These are phyloP conservation scores for Chloroceryle aenea DNA, from an alignment of 2,113 vertebrate species.

Conservation along the genomic window DNA sequence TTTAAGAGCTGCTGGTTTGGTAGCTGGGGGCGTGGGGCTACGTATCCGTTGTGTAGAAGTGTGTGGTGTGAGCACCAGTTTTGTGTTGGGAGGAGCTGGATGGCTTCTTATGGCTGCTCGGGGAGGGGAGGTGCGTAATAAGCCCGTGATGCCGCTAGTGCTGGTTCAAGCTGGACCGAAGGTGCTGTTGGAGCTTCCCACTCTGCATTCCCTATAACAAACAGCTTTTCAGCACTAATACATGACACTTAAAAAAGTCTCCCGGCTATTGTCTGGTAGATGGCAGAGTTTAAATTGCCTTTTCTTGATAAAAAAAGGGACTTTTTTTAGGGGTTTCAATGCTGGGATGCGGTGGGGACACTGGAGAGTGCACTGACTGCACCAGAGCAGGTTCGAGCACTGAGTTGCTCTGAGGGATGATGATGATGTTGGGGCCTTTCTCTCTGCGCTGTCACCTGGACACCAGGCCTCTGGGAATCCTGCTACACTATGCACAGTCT, in stretches of 20 bases:
- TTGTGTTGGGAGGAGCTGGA: neutral
- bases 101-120: neutral
- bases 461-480: neutral
- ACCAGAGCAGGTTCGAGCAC: neutral
- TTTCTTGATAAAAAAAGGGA: no score
- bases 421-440: neutral
- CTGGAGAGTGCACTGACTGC: fast-evolving
- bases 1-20: neutral
- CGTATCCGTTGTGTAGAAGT: neutral
- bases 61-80: fast-evolving
- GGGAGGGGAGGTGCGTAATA: neutral
- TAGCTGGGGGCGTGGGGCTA: fast-evolving
- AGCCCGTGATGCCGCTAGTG: fast-evolving
- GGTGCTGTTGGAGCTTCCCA: neutral
- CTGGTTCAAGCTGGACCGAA: no score
- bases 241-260: neutral
- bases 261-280: no score
- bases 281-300: neutral
- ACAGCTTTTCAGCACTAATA: no score
- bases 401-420: neutral
- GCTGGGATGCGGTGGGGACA: fast-evolving
- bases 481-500: fast-evolving
- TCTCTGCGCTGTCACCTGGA: neutral
- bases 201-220: neutral
- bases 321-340: no score